A percentile compares a stretch with the other conserved stretches of the same genome.
These are phyloP conservation scores for Poeciliopsis retropinna DNA, from an alignment of 2,113 vertebrate genomes.

Conservation along the genomic window DNA sequence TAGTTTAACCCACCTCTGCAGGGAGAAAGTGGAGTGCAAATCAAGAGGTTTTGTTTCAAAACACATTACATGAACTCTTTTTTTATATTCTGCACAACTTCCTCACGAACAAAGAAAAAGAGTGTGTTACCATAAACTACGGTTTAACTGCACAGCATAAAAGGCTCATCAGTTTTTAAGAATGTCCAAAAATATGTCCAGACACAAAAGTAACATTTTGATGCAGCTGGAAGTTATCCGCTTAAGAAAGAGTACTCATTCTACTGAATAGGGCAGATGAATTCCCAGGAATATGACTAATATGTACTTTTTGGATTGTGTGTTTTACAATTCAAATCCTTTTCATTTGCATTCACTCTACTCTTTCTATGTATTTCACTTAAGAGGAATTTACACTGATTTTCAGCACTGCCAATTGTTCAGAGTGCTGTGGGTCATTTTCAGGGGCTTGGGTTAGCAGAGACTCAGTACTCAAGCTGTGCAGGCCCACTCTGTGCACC, in stretches of 20 bases:
- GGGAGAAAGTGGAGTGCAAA: constrained; percentile 68
- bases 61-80: constrained; percentile 66
- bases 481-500: constrained; percentile 47
- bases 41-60: constrained; percentile 68
- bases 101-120: constrained; percentile 57
- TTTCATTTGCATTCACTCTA: neutral
- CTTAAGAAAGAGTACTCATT: constrained; percentile 17
- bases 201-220: constrained; percentile 30
- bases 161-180: constrained; percentile 45
- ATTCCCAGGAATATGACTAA: neutral
- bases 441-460: constrained; percentile 21
- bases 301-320: neutral
- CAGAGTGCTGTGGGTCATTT: constrained; percentile 17
- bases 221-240: neutral
- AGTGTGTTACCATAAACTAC: constrained; percentile 57
- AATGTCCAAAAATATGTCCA: constrained; percentile 45
- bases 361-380: neutral
- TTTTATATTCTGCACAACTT: constrained; percentile 70
- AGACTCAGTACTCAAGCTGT: constrained; percentile 35
- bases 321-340: neutral
- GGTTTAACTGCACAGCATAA: constrained; percentile 40
- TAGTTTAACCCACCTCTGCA: constrained; percentile 46
- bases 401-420: constrained; percentile 11
- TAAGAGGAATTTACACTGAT: constrained; percentile 7
- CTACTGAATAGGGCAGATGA: constrained; percentile 4